Conservation (phyloP, 2,113 vertebrate genomes). For the Archocentrus centrarchus region DNA sequence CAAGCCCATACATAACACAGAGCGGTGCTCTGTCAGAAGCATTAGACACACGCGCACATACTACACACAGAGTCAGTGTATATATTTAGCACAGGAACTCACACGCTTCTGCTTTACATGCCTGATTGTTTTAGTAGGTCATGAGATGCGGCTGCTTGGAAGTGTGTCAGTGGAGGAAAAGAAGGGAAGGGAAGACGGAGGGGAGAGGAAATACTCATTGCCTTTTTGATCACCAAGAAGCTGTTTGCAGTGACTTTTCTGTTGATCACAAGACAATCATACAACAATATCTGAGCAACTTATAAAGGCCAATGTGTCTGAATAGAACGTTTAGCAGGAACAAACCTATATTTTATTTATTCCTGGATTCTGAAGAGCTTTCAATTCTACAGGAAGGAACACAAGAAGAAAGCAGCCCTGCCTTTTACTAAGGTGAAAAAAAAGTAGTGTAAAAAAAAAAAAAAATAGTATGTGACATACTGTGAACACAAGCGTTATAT, state of each 20-base stretch:
- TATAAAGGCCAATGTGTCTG: not conserved
- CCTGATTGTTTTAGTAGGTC: constrained; percentile 79
- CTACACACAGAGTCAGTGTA: not conserved
- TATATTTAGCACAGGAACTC: constrained; percentile 67
- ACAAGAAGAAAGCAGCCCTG: not conserved
- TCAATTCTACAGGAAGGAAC: not conserved
- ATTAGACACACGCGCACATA: not conserved
- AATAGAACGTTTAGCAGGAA: not conserved
- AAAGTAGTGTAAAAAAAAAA: not conserved
- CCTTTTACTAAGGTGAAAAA: not conserved
- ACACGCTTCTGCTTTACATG: constrained; percentile 63
- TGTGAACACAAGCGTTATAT: not conserved
- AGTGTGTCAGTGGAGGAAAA: constrained; percentile 68
- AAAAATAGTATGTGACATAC: not conserved
- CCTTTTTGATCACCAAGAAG: constrained; percentile 17
- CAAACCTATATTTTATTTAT: not conserved
- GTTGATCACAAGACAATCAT: not conserved
- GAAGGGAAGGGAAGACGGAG: not conserved
- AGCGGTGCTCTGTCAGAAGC: not conserved
- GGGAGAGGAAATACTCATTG: not conserved
- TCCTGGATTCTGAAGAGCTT: not conserved
- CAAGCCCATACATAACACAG: not conserved
- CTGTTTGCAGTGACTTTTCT: constrained; percentile 7
- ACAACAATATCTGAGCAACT: not conserved
- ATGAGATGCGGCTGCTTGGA: constrained; percentile 51